Base-by-base conservation (phyloP, 2,888 invertebrate species). In the Leptopterna dolabrata region DNA sequence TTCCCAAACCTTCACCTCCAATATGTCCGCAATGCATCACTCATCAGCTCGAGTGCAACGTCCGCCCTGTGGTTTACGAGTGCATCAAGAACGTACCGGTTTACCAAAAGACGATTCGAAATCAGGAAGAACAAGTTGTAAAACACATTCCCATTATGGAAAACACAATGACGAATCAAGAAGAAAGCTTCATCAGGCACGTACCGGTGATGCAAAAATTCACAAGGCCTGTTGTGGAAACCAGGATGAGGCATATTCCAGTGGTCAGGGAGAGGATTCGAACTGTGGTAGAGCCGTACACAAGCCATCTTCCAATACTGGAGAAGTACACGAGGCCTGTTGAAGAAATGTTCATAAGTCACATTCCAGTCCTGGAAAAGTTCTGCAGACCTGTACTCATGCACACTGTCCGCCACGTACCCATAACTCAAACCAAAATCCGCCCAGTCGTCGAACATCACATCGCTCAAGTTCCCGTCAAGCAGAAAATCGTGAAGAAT, bases 51-150 rank as follows among this genome's bases (percentile, higher is more conserved):
- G 84, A 82, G 24, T 36, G 47, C 36, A 36, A 24, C 0, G 43
- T 88, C 30, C 86, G 83, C n/a, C 88, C 88, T n/a, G 88, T 88
- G 4, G 88, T 88, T 16, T 88, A 88, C 41, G 88, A 88, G 43
- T 88, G 41, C 9, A 16, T 19, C 73, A 73, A 78, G 11, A 82
- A 86, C n/a, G 88, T 88, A 6, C 88, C 88, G 45, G 30, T 88
- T 13, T 82, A 86, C n/a, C 87, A 83, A 41, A 76, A 87, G 24
- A 45, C 47, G 6, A 51, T 88, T n/a, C 78, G 87, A n/a, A 51
- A 80, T 43, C 70, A 80, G 43, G 84, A 83, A 78, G 85, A 88
- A 55, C 76, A 81, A 47, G 76, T 41, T 73, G 84, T 85, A 2
- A 80, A 70, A 9, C 87, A 88, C 76, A 86, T 89, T 11, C 89